phyloP scores from a whole-genome alignment of 2,113 vertebrate species.

The Orientallactaga bullata region DNA sequence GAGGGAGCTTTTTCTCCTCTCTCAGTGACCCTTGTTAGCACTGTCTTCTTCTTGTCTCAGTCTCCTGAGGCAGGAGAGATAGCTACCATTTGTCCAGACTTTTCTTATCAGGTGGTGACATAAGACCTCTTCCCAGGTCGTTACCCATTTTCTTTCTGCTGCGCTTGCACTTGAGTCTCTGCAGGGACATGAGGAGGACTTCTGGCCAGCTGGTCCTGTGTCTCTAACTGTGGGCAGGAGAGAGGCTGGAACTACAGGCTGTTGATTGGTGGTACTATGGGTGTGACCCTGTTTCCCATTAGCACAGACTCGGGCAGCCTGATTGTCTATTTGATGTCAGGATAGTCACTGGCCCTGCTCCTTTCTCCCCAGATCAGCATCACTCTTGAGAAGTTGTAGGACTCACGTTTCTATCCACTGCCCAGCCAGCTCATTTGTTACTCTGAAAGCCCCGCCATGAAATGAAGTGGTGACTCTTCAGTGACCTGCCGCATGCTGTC shows the following conservation, averaged over 20 bases:
- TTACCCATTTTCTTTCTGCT: background rate
- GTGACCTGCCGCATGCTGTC: background rate
- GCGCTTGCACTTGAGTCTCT: background rate
- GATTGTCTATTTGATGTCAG: background rate
- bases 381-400: background rate
- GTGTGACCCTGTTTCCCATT: background rate
- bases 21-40: background rate
- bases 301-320: background rate
- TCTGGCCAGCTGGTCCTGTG: background rate
- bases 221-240: constrained; percentile 6
- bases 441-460: constrained; percentile 23
- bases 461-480: background rate
- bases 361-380: background rate
- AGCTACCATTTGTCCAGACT: background rate
- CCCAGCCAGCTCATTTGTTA: background rate
- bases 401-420: background rate
- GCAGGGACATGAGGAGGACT: background rate
- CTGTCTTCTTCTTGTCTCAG: background rate
- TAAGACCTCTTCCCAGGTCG: background rate
- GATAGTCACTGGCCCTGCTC: background rate
- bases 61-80: background rate
- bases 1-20: background rate
- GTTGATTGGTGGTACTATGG: background rate
- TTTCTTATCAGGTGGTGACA: background rate
- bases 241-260: background rate